Percentiles rank a stretch among this genome's conserved stretches.
These are phyloP conservation scores for Zapus hudsonius DNA, from an alignment of 2,113 vertebrate species.

Conservation along the genomic window DNA sequence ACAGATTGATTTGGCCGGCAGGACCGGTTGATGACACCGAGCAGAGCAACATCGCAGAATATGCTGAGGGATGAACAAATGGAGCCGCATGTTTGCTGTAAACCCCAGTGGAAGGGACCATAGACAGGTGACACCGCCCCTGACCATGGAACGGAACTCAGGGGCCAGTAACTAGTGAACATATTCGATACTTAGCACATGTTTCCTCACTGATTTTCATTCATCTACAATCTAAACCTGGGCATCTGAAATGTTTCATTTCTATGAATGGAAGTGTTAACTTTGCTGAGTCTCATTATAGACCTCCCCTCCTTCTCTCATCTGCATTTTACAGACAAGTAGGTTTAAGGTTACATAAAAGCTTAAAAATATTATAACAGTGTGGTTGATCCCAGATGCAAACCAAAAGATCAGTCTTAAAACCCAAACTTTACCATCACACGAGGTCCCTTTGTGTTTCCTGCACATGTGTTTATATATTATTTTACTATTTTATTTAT, in stretches of 20 bases:
- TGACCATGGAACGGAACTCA: background rate
- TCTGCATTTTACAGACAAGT: background rate
- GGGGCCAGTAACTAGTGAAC: too few species aligned
- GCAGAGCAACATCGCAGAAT: background rate
- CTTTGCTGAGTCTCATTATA: background rate
- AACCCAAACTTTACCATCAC: background rate
- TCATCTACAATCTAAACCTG: too few species aligned
- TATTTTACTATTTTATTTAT: too few species aligned
- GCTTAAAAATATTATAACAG: background rate
- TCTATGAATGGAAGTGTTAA: background rate
- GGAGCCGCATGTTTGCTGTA: background rate
- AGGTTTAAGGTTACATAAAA: background rate
- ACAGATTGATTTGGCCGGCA: slow-evolving; percentile 29
- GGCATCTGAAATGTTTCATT: background rate
- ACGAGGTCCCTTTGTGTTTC: background rate
- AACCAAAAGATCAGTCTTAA: background rate
- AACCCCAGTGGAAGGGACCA: background rate
- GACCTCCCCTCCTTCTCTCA: background rate
- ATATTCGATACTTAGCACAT: background rate
- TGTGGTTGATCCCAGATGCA: background rate
- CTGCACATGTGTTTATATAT: background rate
- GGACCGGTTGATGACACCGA: background rate
- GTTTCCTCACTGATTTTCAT: background rate
- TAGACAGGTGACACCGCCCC: background rate
- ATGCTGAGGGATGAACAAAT: background rate